Base-by-base conservation (phyloP, 2,797 vertebrate genomes). In the Cygnus olor region DNA sequence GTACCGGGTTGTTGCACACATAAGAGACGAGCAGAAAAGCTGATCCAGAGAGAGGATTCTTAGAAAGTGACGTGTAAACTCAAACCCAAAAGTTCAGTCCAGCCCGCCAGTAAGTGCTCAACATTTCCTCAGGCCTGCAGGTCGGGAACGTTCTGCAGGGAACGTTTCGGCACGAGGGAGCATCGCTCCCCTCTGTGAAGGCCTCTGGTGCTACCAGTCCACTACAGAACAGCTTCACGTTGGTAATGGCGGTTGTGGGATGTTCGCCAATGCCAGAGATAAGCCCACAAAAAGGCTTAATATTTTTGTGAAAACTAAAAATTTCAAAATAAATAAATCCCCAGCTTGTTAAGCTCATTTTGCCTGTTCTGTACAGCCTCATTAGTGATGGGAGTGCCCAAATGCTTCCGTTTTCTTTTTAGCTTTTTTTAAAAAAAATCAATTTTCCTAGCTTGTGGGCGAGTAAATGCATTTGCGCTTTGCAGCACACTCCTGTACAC, bases 1-100 rank as follows among this genome's bases (percentile, higher is more conserved):
- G 94, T 95, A 96, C 82, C 89, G 93, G 91, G 92, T 64, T 86
- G 88, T 81, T 32, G 16, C n/a, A 34, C 70, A 49, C 32, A 40
- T 20, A 76, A 66, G 40, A 91, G 49, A 85, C 69, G 40, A 7
- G 42, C 82, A 74, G 92, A 47, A 47, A 81, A 85, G 76, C 14
- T 4, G 28, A 42, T 7, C 44, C 5, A 1, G 10, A 53, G 56
- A 69, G 49, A 76, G 34, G 65, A 44, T 58, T 40, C 60, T 68
- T 64, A 3, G 2, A 7, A 68, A 82, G 51, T 1, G 49, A 18
- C 19, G 17, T 1, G 64, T 38, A 24, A 91, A 82, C 82, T 88
- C 89, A 25, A 49, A 53, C 2, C 72, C 61, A 65, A 8, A 2
- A 69, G 84, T 36, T 77, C 56, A 82, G 74, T 32, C 47, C 32